Evolutionary conservation across 2,888 invertebrate genomes (phyloP), one percentile per base, ranked within the genome.

Genomic region (Priocnemis perturbator): DNA sequence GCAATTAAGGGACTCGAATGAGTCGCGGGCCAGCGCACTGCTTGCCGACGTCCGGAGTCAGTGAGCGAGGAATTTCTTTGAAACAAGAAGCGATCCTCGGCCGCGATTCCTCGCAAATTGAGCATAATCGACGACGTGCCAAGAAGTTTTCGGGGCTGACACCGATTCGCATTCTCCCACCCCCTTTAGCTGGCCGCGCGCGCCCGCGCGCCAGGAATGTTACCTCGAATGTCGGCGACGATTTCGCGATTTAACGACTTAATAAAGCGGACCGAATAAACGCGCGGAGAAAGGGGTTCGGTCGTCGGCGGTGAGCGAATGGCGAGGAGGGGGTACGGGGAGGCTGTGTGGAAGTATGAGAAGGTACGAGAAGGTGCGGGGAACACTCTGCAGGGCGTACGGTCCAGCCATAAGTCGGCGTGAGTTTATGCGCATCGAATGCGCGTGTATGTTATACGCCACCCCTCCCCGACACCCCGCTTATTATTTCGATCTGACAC

Each of bases 201-300:
- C 20, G 64, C 53, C 37, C 47, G 21, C 63, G 26, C n/a, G 48
- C 47, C 62, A 53, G 50, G 60, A 68, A 68, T 60, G 64, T 59
- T 64, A 55, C 56, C 56, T 17, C 50, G 69, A 58, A 45, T 55
- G 59, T 61, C 52, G 61, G 15, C 47, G 52, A 64, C 63, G 64
- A 71, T 78, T 73, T 64, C 55, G 67, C 60, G 69, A 71, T 79
- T 83, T 82, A 81, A 81, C 75, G 84, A 73, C 77, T 76, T 81
- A 77, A 80, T 80, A 80, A 83, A 79, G 78, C 73, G 69, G 69
- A 57, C 57, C 45, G 65, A 64, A 57, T 68, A 68, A 68, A 70
- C 63, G 60, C 56, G 62, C 47, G 56, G 23, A 20, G 60, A 55
- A 20, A 55, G 15, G 26, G 23, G 23, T 23, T 50, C 50, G 50